phyloP scores from a whole-genome alignment of 2,113 vertebrate species.

The Elgaria multicarinata region DNA sequence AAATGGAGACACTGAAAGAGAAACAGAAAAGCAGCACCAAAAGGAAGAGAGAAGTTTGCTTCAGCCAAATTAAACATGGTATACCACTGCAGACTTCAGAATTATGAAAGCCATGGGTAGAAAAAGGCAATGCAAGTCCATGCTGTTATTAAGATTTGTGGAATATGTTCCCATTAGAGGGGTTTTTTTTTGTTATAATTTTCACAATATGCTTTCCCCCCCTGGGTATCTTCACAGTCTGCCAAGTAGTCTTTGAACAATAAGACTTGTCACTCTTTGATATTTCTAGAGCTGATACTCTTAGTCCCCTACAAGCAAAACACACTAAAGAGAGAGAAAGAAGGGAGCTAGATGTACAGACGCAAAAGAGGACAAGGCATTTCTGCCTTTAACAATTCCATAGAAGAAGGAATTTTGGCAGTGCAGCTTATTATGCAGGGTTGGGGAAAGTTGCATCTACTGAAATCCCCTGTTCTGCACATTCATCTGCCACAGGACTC shows the following conservation, averaged over 20 bases:
- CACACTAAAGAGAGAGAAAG: neutral
- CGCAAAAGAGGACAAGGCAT: neutral
- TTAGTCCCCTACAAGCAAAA: neutral
- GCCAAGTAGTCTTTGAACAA: neutral
- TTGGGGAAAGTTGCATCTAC: neutral
- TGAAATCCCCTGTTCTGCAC: neutral
- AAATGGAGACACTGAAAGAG: neutral
- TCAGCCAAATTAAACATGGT: neutral
- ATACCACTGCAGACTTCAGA: neutral
- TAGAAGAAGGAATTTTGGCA: neutral
- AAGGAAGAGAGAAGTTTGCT: fast-evolving
- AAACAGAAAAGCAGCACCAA: neutral
- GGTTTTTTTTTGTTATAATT: neutral
- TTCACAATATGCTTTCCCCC: neutral
- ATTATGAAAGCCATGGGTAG: neutral
- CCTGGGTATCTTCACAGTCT: neutral
- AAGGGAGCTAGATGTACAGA: neutral
- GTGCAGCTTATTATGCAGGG: neutral
- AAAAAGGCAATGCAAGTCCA: neutral
- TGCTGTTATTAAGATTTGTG: neutral
- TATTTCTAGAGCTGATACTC: neutral
- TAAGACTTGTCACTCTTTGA: neutral
- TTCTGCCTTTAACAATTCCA: neutral
- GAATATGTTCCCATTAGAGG: neutral
- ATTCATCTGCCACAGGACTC: neutral